These are phyloP conservation scores for Ochotona princeps DNA, from an alignment of 2,113 vertebrate species.

Conservation along the genomic window DNA sequence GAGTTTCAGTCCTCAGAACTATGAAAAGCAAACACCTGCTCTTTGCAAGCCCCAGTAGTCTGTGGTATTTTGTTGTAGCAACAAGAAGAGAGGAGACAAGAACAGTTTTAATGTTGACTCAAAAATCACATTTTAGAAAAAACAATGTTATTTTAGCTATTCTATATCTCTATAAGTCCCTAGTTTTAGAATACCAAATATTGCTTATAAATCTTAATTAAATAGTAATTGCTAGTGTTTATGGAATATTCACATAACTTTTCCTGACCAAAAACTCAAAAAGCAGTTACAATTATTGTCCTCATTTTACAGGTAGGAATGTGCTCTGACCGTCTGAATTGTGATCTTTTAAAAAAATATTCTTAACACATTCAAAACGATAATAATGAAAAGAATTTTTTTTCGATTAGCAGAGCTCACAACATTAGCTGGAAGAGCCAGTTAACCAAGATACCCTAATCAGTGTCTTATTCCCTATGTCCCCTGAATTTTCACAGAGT, in stretches of 20 bases:
- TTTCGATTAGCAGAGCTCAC: not conserved
- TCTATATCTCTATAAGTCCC: not conserved
- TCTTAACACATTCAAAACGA: not conserved
- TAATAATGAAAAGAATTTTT: not conserved
- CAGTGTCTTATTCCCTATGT: not conserved
- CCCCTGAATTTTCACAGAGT: not conserved
- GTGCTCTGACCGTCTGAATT: not conserved
- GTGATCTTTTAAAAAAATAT: not conserved
- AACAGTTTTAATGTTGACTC: slow-evolving; percentile 38
- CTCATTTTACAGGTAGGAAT: not conserved
- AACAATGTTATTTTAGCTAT: not conserved
- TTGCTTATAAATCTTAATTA: not conserved
- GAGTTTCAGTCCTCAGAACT: not conserved
- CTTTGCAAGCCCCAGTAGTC: not conserved
- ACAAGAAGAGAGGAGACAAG: not conserved
- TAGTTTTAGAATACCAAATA: slow-evolving; percentile 34
- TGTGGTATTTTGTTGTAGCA: not conserved
- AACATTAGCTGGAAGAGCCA: not conserved
- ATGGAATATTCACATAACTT: not conserved
- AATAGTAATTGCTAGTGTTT: slow-evolving; percentile 13
- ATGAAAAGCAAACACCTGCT: not conserved
- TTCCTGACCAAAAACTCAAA: not conserved
- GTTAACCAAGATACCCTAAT: not conserved
- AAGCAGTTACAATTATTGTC: not conserved
- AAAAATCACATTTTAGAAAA: slow-evolving; percentile 20